These are phyloP conservation scores for Dorcus parallelipipedus DNA, from an alignment of 2,888 invertebrate species.

Conservation along the genomic window DNA sequence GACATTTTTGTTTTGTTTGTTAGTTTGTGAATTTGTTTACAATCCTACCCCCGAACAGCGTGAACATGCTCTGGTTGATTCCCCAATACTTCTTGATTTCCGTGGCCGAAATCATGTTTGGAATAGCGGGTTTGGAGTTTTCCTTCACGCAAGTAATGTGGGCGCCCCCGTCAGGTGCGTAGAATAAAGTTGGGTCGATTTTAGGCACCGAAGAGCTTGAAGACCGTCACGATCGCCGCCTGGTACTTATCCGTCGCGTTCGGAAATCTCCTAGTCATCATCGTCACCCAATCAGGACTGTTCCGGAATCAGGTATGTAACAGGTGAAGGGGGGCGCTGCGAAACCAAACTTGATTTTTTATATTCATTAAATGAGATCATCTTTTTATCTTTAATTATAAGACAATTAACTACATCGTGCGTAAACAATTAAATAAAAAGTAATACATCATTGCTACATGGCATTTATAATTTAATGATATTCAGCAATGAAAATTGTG, in stretches of 20 bases:
- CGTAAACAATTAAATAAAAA: too few species aligned
- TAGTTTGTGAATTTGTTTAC: conserved; percentile 56
- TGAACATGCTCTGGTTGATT: conserved; percentile 69
- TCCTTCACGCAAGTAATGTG: conserved; percentile 71
- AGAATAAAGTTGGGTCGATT: conserved; percentile 14
- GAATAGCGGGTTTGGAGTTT: conserved; percentile 78
- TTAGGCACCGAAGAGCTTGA: conserved; percentile 78
- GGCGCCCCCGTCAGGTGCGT: not conserved
- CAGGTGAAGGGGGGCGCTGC: too few species aligned
- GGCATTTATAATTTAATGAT: too few species aligned
- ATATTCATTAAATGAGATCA: too few species aligned
- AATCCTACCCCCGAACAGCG: conserved; percentile 62
- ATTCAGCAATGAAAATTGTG: too few species aligned
- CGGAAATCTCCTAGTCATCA: conserved; percentile 76
- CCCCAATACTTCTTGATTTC: conserved; percentile 81
- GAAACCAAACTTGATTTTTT: too few species aligned
- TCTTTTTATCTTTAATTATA: too few species aligned
- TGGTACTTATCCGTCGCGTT: conserved; percentile 80
- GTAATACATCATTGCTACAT: too few species aligned
- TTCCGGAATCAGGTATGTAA: conserved; percentile 61
- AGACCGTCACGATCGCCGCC: conserved; percentile 78
- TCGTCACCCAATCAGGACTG: conserved; percentile 64
- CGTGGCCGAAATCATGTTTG: conserved; percentile 78
- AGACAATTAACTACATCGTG: too few species aligned
- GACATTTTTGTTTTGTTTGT: conserved; percentile 16